Conservation (phyloP, 1,140 invertebrate genomes). For the Dreissena rostriformis region DNA sequence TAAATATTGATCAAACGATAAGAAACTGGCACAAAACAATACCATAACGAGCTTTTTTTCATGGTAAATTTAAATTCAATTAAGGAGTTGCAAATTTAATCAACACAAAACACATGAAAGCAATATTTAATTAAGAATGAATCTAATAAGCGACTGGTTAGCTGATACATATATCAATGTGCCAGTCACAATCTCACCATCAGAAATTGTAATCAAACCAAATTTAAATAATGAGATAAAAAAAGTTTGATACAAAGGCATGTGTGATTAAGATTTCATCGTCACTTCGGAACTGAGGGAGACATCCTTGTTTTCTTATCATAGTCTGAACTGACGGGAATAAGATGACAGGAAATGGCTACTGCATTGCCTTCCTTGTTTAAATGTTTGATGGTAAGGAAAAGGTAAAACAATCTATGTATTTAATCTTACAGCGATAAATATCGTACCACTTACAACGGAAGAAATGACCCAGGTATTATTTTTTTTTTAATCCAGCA, state of each 20-base stretch:
- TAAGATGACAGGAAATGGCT: neutral
- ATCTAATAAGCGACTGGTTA: too few species aligned
- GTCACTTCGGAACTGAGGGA: neutral
- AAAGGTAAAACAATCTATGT: neutral
- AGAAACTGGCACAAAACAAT: conserved; percentile 3
- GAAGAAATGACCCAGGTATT: too few species aligned
- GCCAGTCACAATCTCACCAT: too few species aligned
- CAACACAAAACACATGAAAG: neutral
- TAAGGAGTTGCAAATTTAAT: neutral
- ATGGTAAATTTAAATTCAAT: conserved; percentile 5
- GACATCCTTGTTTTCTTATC: neutral
- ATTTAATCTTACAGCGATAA: too few species aligned
- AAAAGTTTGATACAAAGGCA: too few species aligned
- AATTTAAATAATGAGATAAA: too few species aligned
- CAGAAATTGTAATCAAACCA: too few species aligned
- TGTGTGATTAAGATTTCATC: neutral
- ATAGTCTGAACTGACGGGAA: neutral
- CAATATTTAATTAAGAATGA: too few species aligned
- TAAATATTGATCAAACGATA: conserved; percentile 6
- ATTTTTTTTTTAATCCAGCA: too few species aligned
- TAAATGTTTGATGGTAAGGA: neutral
- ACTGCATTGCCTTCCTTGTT: neutral
- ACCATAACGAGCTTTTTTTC: neutral
- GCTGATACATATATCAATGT: too few species aligned
- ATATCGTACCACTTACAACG: too few species aligned